These are phyloP conservation scores for Rhogogaster chlorosoma DNA, from an alignment of 2,888 invertebrate genomes.

Conservation along the genomic window DNA sequence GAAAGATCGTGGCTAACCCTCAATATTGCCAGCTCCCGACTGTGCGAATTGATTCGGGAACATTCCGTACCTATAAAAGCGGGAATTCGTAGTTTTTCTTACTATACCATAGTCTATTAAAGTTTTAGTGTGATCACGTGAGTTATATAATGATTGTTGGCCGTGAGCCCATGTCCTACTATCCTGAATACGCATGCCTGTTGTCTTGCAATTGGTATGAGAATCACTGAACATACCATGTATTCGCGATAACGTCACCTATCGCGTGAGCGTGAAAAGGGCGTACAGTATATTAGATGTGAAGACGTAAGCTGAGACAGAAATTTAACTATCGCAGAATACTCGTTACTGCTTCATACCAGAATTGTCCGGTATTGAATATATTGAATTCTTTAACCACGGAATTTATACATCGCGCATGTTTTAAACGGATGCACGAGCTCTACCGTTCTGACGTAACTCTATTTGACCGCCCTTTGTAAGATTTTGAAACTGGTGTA, in stretches of 20 bases:
- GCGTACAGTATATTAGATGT: background rate
- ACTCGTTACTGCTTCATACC: background rate
- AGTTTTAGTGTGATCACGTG: conserved; percentile 44
- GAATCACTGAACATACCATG: conserved; percentile 31
- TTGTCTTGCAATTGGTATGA: conserved; percentile 9
- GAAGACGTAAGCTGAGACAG: background rate
- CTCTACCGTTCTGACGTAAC: conserved; percentile 27
- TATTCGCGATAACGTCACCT: conserved; percentile 36
- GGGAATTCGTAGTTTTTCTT: background rate
- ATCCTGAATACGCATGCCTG: conserved; percentile 51
- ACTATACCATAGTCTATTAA: background rate
- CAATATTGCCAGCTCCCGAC: background rate
- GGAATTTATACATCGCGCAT: background rate
- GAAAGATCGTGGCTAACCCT: conserved; percentile 31
- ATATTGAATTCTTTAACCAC: background rate
- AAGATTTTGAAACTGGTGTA: background rate
- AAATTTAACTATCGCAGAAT: background rate
- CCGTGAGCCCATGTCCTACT: conserved; percentile 66
- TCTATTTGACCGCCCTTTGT: background rate
- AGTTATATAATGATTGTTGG: conserved; percentile 67
- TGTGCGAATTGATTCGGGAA: background rate
- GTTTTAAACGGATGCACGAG: conserved; percentile 10
- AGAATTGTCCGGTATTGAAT: background rate
- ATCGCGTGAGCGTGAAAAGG: conserved; percentile 13
- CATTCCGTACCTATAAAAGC: background rate